Evolutionary conservation across 2,797 vertebrate species (phyloP), one percentile per base, ranked within the genome.

Genomic region (Austrolebias charrua): DNA sequence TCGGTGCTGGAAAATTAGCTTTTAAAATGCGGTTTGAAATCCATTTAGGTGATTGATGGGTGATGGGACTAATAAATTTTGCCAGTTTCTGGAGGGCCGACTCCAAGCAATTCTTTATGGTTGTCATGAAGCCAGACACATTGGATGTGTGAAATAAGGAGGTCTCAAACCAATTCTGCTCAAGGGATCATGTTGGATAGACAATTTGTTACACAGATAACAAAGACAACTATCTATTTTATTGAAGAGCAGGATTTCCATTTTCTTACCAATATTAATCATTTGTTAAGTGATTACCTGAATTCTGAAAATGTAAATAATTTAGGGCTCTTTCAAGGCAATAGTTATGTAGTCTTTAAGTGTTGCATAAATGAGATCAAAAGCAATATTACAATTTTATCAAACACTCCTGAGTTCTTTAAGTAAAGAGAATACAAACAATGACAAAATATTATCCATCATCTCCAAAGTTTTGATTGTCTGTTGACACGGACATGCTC

Each of bases 1-100:
- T 94, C 92, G 90, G 91, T 82, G 86, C 85, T 75, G 78, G 90
- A 91, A 92, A 93, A 94, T 93, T 91, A 93, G 93, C 92, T 94
- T 93, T 94, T 94, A 93, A 94, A 94, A 93, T 93, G 92, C 89
- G 71, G 88, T 93, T 93, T 91, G 91, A 93, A 92, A 92, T 91
- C 92, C 92, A 93, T 94, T 93, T 88, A 65, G 79, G 87, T 93
- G 93, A 94, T 93, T 92, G 93, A 94, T 94, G 91, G 86, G 77
- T 77, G 88, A 91, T 79, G 66, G 86, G 80, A 67, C 90, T 90
- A 93, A 94, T 94, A 94, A 84, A 93, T 94, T 92, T 89, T 78
- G 89, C 85, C 85, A 81, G 82, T 87, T 89, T 93, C 82, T 76
- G 75, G 86, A 82, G 85, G 89, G 89, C 89, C 78, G 65, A 77